Evolutionary conservation across 2,113 vertebrate species (phyloP).

Genomic region (Zapornia atra): DNA sequence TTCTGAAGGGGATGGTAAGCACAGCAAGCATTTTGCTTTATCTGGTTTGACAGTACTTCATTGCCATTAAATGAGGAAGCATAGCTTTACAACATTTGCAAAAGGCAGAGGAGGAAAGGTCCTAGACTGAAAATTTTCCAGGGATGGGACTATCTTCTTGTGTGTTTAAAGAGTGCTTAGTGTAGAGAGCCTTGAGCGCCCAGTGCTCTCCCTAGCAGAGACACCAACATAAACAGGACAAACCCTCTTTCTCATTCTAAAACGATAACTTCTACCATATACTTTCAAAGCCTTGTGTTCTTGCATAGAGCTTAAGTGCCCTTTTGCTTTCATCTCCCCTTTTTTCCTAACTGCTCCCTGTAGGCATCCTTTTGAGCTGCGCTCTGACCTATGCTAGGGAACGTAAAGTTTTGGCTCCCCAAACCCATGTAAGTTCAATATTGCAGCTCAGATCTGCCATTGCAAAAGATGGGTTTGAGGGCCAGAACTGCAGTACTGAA

Average conservation of each 20-base stretch:
- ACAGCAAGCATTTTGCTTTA: constrained; percentile 49
- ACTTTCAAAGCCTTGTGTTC: background rate
- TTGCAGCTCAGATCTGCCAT: background rate
- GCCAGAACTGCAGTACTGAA: constrained; percentile 21
- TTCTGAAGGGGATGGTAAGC: constrained; percentile 52
- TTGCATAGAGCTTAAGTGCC: background rate
- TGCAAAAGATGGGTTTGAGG: background rate
- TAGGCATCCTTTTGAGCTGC: background rate
- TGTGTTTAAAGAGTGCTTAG: background rate
- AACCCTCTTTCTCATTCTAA: background rate
- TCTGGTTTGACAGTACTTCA: background rate
- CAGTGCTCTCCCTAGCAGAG: background rate
- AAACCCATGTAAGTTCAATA: background rate
- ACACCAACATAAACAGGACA: background rate
- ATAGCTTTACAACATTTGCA: background rate
- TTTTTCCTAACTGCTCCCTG: background rate
- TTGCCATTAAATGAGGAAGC: constrained; percentile 13
- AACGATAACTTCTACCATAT: background rate
- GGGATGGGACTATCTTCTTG: background rate
- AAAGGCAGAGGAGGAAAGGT: background rate
- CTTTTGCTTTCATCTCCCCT: background rate
- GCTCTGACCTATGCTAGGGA: background rate
- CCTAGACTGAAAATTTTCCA: background rate
- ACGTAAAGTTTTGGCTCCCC: background rate
- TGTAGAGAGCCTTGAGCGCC: background rate